These are phyloP conservation scores for Lichenostomus cassidix DNA, from an alignment of 2,113 vertebrate genomes.

Conservation along the genomic window DNA sequence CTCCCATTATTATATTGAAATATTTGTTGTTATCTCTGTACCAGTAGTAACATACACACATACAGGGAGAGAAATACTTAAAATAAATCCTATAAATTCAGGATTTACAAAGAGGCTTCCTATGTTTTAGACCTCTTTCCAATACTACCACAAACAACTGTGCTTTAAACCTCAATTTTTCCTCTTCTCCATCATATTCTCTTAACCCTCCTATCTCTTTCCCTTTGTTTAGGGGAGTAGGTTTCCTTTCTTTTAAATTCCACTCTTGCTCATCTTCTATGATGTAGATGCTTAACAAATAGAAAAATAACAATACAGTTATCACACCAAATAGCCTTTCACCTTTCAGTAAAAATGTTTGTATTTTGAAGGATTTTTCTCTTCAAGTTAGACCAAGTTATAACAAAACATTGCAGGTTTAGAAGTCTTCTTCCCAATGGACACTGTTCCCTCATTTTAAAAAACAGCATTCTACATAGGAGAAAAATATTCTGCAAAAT, in stretches of 20 bases:
- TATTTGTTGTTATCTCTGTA: neutral
- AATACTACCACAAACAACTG: neutral
- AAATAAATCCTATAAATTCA: neutral
- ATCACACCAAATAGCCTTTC: neutral
- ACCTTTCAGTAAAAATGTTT: neutral
- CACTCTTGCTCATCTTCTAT: neutral
- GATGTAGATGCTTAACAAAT: neutral
- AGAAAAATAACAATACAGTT: neutral
- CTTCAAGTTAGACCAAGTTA: neutral
- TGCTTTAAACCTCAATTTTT: neutral
- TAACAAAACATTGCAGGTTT: neutral
- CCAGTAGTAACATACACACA: neutral
- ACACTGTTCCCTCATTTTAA: neutral
- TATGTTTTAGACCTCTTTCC: neutral
- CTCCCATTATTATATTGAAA: neutral
- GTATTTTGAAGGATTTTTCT: neutral
- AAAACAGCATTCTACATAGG: neutral
- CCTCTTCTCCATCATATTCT: neutral
- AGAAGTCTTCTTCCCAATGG: neutral
- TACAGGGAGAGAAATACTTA: neutral
- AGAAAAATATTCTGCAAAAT: slow-evolving; percentile 21
- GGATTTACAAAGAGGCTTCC: neutral
- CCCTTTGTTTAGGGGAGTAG: neutral
- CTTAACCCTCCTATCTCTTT: neutral
- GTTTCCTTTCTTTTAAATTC: neutral